Evolutionary conservation across 1,140 invertebrate genomes (phyloP), one percentile per base, ranked within the genome.

Genomic region (Aphis gossypii): DNA sequence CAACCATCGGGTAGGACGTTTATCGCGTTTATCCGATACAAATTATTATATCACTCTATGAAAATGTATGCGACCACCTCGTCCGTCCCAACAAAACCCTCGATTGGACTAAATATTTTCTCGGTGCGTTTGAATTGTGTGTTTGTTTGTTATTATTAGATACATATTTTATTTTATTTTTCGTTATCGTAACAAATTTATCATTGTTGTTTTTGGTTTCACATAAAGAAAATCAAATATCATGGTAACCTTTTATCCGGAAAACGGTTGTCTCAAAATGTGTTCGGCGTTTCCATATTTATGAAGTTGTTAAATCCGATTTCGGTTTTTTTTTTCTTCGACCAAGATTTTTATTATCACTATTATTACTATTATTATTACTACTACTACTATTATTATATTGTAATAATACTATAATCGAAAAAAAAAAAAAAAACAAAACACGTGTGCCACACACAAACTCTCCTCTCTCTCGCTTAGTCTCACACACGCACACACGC

Each of bases 271-370:
- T 76, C 60, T 76, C 60, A 76, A 76, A 76, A 76, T 76, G 60
- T 76, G n/a, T 30, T 76, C n/a, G 60, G 60, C n/a, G 60, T 76
- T 76, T n/a, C 60, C 60, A 76, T 76, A 76, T 76, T 76, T 76
- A 76, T n/a, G 60, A n/a, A 30, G 60, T 76, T 14, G 60, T 35
- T n/a, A 76, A 76, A 76, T 76, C 60, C 60, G 60, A 76, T n/a
- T 76, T 35, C 14, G 60, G n/a, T 76, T 76, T 76, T 11, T 30
- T 60, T 68, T 76, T 68, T n/a, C 60, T 76, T n/a, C 60, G 14
- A 2, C n/a, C 18, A n/a, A 76, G n/a, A 83, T 82, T 82, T 20
- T 38, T 83, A 38, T 83, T 38, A 83, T 41, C 30, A 18, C 23
- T 82, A 82, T 76, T 35, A 35, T 76, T 76, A n/a, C 35, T 76